Evolutionary conservation across 1,140 invertebrate species (phyloP).

Genomic region (Bombyx mandarina): DNA sequence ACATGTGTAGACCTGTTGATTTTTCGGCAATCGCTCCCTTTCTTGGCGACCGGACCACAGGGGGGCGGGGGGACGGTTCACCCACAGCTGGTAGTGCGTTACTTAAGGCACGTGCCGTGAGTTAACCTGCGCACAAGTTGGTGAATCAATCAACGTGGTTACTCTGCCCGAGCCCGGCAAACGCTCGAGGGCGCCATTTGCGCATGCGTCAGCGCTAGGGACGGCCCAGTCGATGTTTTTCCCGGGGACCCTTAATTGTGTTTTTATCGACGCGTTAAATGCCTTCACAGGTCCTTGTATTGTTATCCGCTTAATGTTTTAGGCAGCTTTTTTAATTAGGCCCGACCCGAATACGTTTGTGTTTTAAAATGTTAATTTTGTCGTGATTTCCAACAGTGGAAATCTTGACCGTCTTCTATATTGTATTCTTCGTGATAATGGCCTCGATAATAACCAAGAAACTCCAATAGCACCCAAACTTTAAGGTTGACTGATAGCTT

Average conservation of each 20-base stretch:
- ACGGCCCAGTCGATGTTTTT: conserved; percentile 28
- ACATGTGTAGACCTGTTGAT: conserved; percentile 1
- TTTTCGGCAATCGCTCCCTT: background rate
- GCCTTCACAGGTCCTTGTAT: background rate
- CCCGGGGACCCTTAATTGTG: conserved; percentile 3
- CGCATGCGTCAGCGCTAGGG: conserved; percentile 48
- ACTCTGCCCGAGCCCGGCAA: conserved; percentile 41
- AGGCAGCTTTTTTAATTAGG: too few relatives aligned
- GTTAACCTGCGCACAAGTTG: conserved; percentile 63
- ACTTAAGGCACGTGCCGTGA: conserved; percentile 51
- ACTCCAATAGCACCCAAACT: too few relatives aligned
- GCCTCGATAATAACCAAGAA: too few relatives aligned
- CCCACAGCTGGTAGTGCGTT: conserved; percentile 34
- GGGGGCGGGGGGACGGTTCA: conserved; percentile 19
- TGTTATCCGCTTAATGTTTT: too few relatives aligned
- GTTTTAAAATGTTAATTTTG: too few relatives aligned
- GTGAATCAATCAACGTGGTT: conserved; percentile 62
- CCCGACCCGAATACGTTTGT: too few relatives aligned
- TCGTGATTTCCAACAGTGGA: too few relatives aligned
- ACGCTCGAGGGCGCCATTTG: conserved; percentile 23
- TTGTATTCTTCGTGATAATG: too few relatives aligned
- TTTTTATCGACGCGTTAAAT: conserved; percentile 6
- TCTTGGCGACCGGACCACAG: background rate
- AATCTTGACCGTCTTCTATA: too few relatives aligned
- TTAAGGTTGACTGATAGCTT: too few relatives aligned